Evolutionary conservation across 2,113 vertebrate genomes (phyloP).

Genomic region (Hemichromis elongatus): DNA sequence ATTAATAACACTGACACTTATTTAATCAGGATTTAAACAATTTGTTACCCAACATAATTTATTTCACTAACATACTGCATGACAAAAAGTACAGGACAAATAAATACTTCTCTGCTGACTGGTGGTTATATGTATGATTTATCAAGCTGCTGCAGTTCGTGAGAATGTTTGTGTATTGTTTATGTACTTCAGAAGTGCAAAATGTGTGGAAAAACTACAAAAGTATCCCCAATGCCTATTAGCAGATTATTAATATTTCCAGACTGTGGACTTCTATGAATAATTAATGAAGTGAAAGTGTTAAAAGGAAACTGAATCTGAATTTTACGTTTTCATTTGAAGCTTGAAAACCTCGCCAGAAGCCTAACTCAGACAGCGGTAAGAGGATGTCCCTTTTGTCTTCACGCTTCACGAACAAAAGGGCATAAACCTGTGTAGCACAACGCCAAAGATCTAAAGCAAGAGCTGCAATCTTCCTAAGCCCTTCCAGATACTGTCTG

Average conservation of each 20-base stretch:
- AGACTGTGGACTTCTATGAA: neutral
- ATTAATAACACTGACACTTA: neutral
- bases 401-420: neutral
- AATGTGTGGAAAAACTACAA: neutral
- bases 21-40: neutral
- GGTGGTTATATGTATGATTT: neutral
- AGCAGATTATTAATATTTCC: neutral
- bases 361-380: neutral
- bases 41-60: neutral
- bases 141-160: neutral
- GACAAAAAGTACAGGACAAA: neutral
- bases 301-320: neutral
- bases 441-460: slow-evolving; percentile 1
- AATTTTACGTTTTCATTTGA: neutral
- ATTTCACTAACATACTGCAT: neutral
- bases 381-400: neutral
- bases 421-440: neutral
- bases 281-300: neutral
- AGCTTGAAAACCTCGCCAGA: neutral
- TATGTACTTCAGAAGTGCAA: neutral
- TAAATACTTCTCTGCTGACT: neutral
- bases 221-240: neutral
- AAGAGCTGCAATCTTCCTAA: slow-evolving; percentile 1
- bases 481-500: neutral
- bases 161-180: neutral